These are phyloP conservation scores for Phenganax stokvisi DNA, from an alignment of 92 coral and sea anemone species.

Conservation along the genomic window DNA sequence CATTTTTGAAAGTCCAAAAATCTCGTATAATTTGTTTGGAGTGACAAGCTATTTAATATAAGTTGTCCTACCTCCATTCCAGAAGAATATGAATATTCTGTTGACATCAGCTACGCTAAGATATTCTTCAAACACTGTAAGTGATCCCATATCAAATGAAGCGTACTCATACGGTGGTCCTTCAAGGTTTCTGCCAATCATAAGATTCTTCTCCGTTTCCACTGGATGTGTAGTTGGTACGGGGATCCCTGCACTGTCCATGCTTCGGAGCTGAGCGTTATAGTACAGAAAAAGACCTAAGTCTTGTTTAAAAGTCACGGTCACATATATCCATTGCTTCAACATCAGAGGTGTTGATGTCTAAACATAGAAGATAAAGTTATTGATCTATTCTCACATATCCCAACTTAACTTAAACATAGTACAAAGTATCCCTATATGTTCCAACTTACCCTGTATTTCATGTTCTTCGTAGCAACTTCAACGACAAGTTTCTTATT, in stretches of 20 bases:
- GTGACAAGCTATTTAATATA: background rate
- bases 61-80: slow-evolving; percentile 74
- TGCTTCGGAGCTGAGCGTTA: slow-evolving; percentile 59
- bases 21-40: too few relatives aligned
- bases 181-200: slow-evolving; percentile 70
- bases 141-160: slow-evolving; percentile 68
- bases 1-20: too few relatives aligned
- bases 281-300: slow-evolving; percentile 77
- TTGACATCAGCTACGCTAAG: slow-evolving; percentile 72
- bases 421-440: background rate
- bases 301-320: slow-evolving; percentile 68
- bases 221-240: slow-evolving; percentile 49
- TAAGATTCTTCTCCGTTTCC: slow-evolving; percentile 62
- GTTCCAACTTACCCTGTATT: slow-evolving; percentile 65
- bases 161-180: slow-evolving; percentile 57
- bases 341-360: slow-evolving; percentile 37
- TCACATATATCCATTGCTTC: slow-evolving; percentile 71
- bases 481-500: slow-evolving; percentile 61
- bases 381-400: background rate
- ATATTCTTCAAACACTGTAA: slow-evolving; percentile 73
- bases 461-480: slow-evolving; percentile 63
- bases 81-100: slow-evolving; percentile 83
- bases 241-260: slow-evolving; percentile 70
- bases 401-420: background rate
- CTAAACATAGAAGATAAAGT: background rate